A percentile compares a stretch with the other conserved stretches of the same genome.
Conservation (phyloP, 37 sponge, comb jelly and placozoan species). For the Aplysina aerophoba region DNA sequence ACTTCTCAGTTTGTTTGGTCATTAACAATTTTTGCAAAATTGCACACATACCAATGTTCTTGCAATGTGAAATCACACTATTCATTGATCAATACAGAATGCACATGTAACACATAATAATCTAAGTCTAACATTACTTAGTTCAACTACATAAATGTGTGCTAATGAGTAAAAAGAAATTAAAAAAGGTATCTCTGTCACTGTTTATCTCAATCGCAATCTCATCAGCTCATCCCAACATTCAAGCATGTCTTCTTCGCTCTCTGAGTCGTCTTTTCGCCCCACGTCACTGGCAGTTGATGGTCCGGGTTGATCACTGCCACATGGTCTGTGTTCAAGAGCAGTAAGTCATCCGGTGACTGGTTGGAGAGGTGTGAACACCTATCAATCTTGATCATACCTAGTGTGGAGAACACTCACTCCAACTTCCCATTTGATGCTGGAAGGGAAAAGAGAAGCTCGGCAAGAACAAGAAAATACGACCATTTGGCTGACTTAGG, state of each 20-base stretch:
- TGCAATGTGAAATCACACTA: no score
- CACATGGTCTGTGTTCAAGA: slow-evolving; percentile 9
- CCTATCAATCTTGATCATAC: slow-evolving; percentile 41
- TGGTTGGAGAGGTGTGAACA: slow-evolving; percentile 25
- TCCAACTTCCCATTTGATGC: slow-evolving; percentile 65
- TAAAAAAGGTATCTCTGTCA: slow-evolving; percentile 16
- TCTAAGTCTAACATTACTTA: no score
- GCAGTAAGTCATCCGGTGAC: slow-evolving; percentile 41
- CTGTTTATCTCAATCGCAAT: slow-evolving; percentile 7
- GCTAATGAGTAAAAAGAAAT: no score
- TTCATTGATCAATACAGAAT: no score
- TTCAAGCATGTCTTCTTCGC: slow-evolving; percentile 29
- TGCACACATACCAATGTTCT: no score
- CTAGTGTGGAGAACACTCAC: slow-evolving; percentile 41
- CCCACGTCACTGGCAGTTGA: slow-evolving; percentile 23
- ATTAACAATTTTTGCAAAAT: no score
- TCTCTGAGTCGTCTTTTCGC: slow-evolving; percentile 8
- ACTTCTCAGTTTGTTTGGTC: no score
- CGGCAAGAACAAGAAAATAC: slow-evolving; percentile 44
- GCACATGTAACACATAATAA: no score
- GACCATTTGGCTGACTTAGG: slow-evolving; percentile 56
- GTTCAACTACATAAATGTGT: no score
- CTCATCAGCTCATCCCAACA: slow-evolving; percentile 33
- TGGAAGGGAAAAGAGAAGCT: slow-evolving; percentile 56
- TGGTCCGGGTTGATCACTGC: background rate